These are phyloP conservation scores for Atherinomorus stipes DNA, from an alignment of 2,113 vertebrate species.

Conservation along the genomic window DNA sequence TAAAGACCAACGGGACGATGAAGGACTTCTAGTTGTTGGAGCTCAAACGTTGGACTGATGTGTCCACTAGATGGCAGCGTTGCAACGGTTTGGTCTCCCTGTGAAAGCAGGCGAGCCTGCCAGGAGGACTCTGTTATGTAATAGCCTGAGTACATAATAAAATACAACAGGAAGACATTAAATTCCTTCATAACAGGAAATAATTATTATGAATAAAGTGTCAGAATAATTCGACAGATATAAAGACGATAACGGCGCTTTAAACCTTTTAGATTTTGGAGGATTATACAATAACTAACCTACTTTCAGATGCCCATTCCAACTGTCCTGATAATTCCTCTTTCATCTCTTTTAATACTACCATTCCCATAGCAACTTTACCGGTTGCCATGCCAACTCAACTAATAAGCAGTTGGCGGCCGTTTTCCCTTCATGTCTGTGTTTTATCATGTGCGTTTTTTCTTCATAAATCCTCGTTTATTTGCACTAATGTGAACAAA, in stretches of 20 bases:
- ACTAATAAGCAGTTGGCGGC: slow-evolving; percentile 52
- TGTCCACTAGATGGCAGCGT: slow-evolving; percentile 62
- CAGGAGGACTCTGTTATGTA: slow-evolving; percentile 28
- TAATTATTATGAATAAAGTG: no score
- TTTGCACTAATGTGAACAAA: slow-evolving; percentile 46
- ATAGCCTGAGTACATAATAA: background rate
- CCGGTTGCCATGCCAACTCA: slow-evolving; percentile 63
- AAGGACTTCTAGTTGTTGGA: no score
- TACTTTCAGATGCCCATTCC: background rate
- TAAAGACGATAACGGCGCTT: background rate
- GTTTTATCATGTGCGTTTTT: slow-evolving; percentile 34
- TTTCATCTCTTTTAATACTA: slow-evolving; percentile 50
- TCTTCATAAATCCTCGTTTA: slow-evolving; percentile 38
- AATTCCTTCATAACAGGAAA: background rate
- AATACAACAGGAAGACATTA: background rate
- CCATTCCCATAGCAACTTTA: slow-evolving; percentile 70
- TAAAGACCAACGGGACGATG: no score
- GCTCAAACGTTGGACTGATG: no score
- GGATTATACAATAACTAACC: no score
- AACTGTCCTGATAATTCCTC: slow-evolving; percentile 50
- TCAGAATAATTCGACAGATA: no score
- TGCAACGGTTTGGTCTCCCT: background rate
- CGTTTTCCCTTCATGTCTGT: slow-evolving; percentile 36
- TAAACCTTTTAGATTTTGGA: background rate
- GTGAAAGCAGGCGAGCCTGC: background rate